A percentile compares a stretch with the other conserved stretches of the same genome.
Evolutionary conservation across 2,113 vertebrate genomes (phyloP).

Genomic region (Apodemus sylvaticus): DNA sequence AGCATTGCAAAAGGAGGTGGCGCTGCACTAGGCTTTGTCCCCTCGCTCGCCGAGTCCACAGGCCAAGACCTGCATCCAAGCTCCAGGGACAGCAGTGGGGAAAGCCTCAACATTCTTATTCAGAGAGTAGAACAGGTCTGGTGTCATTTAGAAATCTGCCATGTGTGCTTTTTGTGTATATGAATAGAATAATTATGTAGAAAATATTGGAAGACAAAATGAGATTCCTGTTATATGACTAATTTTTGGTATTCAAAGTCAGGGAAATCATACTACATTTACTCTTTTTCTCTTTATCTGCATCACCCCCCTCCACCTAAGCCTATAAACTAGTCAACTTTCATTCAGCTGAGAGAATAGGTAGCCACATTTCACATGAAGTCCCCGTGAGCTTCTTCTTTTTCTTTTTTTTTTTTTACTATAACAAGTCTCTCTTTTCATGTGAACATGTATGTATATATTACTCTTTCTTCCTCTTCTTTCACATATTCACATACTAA

Average conservation of each 20-base stretch:
- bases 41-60: neutral
- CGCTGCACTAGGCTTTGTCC: neutral
- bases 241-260: constrained; percentile 63
- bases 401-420: neutral
- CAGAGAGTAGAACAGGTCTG: neutral
- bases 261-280: constrained; percentile 51
- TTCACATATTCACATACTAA: neutral
- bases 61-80: neutral
- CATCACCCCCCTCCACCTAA: neutral
- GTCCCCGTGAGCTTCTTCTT: neutral
- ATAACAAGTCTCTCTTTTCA: neutral
- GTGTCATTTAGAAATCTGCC: neutral
- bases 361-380: neutral
- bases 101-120: neutral
- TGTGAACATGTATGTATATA: neutral
- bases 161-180: constrained; percentile 46
- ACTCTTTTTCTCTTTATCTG: constrained; percentile 48
- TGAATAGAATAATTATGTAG: constrained; percentile 63
- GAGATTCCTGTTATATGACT: constrained; percentile 68
- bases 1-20: neutral
- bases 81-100: neutral
- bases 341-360: neutral
- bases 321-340: neutral
- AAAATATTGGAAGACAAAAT: constrained; percentile 70
- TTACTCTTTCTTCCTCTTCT: neutral